Conservation (phyloP, 2,888 invertebrate genomes). For the Caenorhabditis virilis region DNA sequence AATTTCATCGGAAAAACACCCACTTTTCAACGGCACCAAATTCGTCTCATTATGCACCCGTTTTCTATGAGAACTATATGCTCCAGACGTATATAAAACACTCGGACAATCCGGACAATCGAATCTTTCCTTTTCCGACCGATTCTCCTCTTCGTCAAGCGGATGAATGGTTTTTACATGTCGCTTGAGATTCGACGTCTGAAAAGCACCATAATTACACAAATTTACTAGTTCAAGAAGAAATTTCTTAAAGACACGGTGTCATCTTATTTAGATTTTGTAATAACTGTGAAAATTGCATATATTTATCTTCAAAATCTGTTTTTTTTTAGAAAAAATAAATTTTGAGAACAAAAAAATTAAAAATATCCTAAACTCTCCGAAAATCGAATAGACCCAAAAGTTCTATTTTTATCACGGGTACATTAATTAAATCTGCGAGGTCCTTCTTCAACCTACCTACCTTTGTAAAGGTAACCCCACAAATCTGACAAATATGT, state of each 20-base stretch:
- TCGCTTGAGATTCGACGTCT: constrained; percentile 35
- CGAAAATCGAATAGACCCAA: background rate
- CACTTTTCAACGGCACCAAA: no score
- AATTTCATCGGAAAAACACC: no score
- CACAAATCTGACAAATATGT: constrained; percentile 33
- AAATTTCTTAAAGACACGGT: no score
- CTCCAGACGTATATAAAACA: constrained; percentile 5
- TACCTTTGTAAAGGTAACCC: constrained; percentile 32
- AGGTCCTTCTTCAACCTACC: no score
- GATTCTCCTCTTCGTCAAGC: constrained; percentile 13
- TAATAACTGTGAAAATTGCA: no score
- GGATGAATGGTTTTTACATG: constrained; percentile 43
- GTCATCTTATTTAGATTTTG: no score
- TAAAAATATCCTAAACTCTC: background rate
- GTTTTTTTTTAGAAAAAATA: background rate
- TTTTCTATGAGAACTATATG: constrained; percentile 11
- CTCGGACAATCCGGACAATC: constrained; percentile 42
- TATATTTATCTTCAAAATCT: background rate
- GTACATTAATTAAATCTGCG: no score
- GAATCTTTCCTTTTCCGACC: constrained; percentile 17
- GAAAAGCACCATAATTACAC: no score
- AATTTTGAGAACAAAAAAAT: background rate
- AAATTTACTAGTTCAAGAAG: no score
- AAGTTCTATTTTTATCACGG: no score
- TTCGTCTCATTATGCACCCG: constrained; percentile 10